These are phyloP conservation scores for Nettapus auritus DNA, from an alignment of 2,113 vertebrate species.

Conservation along the genomic window DNA sequence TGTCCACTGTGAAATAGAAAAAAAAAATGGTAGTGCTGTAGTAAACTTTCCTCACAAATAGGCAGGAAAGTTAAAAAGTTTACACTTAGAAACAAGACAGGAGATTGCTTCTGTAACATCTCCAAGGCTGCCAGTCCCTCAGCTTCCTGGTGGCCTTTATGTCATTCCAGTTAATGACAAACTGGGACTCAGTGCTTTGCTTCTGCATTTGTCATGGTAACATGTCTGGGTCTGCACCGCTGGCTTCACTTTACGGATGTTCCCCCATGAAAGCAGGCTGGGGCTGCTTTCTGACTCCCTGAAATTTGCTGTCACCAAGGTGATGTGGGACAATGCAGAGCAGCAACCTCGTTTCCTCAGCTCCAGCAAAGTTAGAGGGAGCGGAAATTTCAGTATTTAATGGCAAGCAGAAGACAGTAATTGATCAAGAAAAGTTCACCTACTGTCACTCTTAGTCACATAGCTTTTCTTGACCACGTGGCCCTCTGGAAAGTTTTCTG, in stretches of 20 bases:
- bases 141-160: background rate
- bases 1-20: background rate
- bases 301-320: background rate
- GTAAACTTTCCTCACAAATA: background rate
- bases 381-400: background rate
- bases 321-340: background rate
- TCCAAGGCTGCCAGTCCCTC: background rate
- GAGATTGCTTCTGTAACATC: background rate
- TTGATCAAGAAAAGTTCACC: background rate
- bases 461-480: background rate
- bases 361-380: background rate
- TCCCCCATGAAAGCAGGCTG: background rate
- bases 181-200: background rate
- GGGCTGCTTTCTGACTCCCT: background rate
- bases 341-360: rapidly evolving
- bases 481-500: background rate
- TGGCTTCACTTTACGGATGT: background rate
- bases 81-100: background rate
- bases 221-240: background rate
- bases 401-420: background rate
- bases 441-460: background rate
- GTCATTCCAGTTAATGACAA: background rate
- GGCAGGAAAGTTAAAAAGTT: background rate
- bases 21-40: background rate
- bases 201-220: background rate